Conservation (phyloP, 2,113 vertebrate genomes). For the Pongo abelii region DNA sequence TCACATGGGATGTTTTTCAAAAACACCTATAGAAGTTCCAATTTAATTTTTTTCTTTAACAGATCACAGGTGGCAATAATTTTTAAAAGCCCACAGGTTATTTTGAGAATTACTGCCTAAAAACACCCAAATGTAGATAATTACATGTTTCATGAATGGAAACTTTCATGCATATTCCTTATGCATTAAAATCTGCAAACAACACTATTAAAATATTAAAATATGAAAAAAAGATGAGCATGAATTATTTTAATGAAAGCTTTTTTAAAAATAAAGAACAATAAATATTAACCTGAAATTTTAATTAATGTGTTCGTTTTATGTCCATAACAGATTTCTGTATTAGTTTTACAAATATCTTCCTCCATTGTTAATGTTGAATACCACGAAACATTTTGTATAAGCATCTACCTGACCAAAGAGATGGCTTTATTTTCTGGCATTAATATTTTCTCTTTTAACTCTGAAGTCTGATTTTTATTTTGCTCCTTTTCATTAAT, state of each 20-base stretch:
- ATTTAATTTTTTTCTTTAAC: neutral
- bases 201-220: neutral
- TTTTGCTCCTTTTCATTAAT: neutral
- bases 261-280: neutral
- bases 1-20: neutral
- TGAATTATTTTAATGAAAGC: neutral
- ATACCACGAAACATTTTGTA: neutral
- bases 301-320: neutral
- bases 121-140: too few species aligned
- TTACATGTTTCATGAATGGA: neutral
- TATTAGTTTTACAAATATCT: neutral
- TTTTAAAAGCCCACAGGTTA: neutral
- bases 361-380: neutral
- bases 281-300: neutral
- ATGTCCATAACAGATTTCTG: neutral
- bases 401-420: neutral
- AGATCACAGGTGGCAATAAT: neutral
- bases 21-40: neutral
- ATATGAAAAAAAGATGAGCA: neutral
- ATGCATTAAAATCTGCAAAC: neutral
- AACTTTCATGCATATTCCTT: neutral
- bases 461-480: neutral
- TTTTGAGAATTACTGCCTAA: neutral
- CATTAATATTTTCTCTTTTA: neutral
- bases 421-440: neutral